Evolutionary conservation across 1,140 invertebrate genomes (phyloP).

Genomic region (Thalassaphorura encarpata): DNA sequence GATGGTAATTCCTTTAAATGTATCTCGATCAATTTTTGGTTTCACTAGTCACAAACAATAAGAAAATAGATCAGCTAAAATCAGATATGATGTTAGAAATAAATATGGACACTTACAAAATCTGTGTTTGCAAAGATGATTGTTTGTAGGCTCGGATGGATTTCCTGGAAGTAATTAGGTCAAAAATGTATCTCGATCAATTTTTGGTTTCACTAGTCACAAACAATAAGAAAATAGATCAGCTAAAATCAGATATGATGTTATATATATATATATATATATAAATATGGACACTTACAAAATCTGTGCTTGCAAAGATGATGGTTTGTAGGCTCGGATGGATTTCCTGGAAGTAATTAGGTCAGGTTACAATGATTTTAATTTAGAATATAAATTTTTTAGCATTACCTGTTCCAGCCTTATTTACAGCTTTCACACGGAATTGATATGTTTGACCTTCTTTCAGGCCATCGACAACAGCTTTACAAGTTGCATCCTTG

Average conservation of each 20-base stretch:
- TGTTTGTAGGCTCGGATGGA: constrained; percentile 83
- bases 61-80: constrained; percentile 30
- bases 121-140: constrained; percentile 84
- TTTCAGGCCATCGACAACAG: constrained; percentile 74
- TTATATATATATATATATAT: constrained; percentile 32
- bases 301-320: constrained; percentile 88
- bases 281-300: constrained; percentile 52
- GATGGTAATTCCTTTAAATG: constrained; percentile 72
- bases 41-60: constrained; percentile 66
- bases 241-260: no score
- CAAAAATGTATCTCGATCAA: constrained; percentile 80
- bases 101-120: constrained; percentile 60
- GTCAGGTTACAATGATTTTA: no score
- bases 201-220: constrained; percentile 81
- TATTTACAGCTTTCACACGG: constrained; percentile 76
- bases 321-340: constrained; percentile 84
- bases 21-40: constrained; percentile 83
- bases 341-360: no score
- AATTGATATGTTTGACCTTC: constrained; percentile 92
- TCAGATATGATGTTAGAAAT: neutral
- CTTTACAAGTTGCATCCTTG: constrained; percentile 60
- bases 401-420: no score
- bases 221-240: constrained; percentile 34
- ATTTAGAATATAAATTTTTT: no score
- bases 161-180: no score